Evolutionary conservation across 2,888 invertebrate genomes (phyloP), one percentile per base, ranked within the genome.

Genomic region (Rhaphigaster nebulosa): DNA sequence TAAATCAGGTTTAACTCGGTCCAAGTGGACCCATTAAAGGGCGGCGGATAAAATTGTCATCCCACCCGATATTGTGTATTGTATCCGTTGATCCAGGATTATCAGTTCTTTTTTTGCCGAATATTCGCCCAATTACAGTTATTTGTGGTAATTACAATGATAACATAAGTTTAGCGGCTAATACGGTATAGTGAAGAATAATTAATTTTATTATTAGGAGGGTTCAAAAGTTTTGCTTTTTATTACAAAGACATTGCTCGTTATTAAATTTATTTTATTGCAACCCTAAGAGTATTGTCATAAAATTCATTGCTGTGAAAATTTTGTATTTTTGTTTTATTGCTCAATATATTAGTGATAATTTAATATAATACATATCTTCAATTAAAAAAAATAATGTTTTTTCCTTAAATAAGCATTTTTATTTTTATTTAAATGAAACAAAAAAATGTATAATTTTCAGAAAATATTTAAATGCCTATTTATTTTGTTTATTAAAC

Each of bases 1-100:
- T 76, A 38, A 76, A 76, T 76, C 70, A 76, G 70, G 70, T 76
- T 76, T 76, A 76, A 20, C 70, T 18, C 70, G 70, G 70, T 29
- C 65, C 29, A 15, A 20, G 29, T 4, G 65, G 29, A 18, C 29
- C 29, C 29, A 29, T 12, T 20, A 15, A 15, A 29, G 8, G 18
- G 2, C 87, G 3, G 29, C 76, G 76, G 8, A 76, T 76, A 76
- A 76, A 76, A 76, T 76, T 76, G 70, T 34, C 70, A 70, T 76
- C 20, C 20, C 6, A 23, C 70, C 70, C 34, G 34, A 8, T 76
- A 76, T 76, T 76, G 5, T 76, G 20, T 38, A 20, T 38, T 38
- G 34, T 34, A 38, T 76, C 29, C 13, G 5, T 8, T 34, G 15
- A 34, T 29, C 60, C 13, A 2, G 29, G 18, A 18, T 65, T 29